Base-by-base conservation (phyloP, 2,888 invertebrate species). In the Pyrochroa serraticornis region DNA sequence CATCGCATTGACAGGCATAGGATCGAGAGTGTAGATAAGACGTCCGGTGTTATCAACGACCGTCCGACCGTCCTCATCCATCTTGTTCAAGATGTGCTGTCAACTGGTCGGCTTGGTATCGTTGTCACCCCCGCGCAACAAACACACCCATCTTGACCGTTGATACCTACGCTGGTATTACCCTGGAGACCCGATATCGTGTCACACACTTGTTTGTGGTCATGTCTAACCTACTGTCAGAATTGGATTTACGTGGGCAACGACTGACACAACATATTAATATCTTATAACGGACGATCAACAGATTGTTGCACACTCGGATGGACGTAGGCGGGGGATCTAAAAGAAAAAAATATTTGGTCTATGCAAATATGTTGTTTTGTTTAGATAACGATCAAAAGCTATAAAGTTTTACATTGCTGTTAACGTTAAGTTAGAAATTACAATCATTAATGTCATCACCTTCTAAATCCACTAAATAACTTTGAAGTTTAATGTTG, bases 1-100 rank as follows among this genome's bases (percentile, higher is more conserved):
- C 49, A 50, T 56, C 12, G 49, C 44, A 56, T 44, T 44, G 56
- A 56, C 56, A 56, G 49, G 49, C 48, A 49, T 38, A 10, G 35
- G n/a, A 48, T 47, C 47, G 47, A 33, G 54, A 48, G 31, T 36
- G 31, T 37, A 44, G 22, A 56, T 49, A 12, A 13, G n/a, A 22
- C 45, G 44, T 53, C 46, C 39, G 53, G 53, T 53, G 46, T 46
- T 53, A 53, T 53, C 53, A 41, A 22, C 53, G 31, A 41, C 53
- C 41, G 34, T 22, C 35, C 41, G 46, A 38, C 46, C 53, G 10
- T 53, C 31, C 53, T 38, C 53, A 53, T 53, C 53, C 53, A 53
- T 53, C 53, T 46, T 53, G 53, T 22, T 46, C 45, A 53, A 45
- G 13, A 39, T 39, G 39, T 2, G 13, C 13, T 39, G 53, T 53